These are phyloP conservation scores for Panthera leo DNA, from an alignment of 2,113 vertebrate species.

Conservation along the genomic window DNA sequence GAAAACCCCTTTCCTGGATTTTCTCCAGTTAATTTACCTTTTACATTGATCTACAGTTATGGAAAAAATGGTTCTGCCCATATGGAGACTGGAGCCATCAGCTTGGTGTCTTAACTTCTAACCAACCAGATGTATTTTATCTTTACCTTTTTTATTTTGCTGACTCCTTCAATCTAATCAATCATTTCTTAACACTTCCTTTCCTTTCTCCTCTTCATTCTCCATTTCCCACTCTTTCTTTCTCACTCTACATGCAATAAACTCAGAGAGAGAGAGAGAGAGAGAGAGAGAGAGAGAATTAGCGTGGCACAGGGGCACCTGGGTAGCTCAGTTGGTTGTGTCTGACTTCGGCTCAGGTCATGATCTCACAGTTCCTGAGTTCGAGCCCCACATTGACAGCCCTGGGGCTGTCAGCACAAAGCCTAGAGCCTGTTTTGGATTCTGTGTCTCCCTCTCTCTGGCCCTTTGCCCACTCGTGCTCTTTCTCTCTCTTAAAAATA, in stretches of 20 bases:
- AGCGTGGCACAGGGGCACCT: too few species aligned
- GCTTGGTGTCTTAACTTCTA: neutral
- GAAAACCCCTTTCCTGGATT: neutral
- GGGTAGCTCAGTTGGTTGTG: too few species aligned
- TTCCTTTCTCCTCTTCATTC: neutral
- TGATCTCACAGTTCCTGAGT: too few species aligned
- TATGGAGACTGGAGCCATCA: neutral
- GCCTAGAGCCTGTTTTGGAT: too few species aligned
- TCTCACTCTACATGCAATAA: neutral
- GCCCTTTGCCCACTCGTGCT: too few species aligned
- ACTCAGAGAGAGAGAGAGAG: neutral
- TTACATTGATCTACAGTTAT: neutral
- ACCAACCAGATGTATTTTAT: neutral
- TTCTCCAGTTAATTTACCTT: neutral
- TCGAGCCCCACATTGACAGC: too few species aligned
- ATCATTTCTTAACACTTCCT: neutral
- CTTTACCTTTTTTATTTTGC: neutral
- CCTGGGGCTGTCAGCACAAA: too few species aligned
- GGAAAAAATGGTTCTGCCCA: neutral
- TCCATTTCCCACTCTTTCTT: neutral
- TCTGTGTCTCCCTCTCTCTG: too few species aligned
- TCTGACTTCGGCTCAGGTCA: too few species aligned
- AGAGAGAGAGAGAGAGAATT: neutral
- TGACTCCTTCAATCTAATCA: neutral
- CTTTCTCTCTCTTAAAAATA: too few species aligned